phyloP scores from a whole-genome alignment of 1,140 invertebrate genomes.

The Polypedilum vanderplanki region DNA sequence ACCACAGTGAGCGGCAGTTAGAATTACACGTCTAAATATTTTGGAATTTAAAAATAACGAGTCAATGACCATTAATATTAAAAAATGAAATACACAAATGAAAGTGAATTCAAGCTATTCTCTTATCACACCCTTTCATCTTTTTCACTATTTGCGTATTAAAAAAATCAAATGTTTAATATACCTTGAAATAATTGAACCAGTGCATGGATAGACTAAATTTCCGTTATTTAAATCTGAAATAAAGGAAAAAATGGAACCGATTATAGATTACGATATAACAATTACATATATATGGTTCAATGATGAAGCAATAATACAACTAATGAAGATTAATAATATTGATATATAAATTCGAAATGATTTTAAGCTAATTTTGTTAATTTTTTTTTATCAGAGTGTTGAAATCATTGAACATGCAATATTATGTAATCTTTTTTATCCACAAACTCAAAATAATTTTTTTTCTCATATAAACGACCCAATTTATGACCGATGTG shows the following conservation, averaged over 20 bases:
- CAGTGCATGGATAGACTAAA: conserved; percentile 59
- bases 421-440: background rate
- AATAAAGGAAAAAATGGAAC: conserved; percentile 32
- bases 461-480: background rate
- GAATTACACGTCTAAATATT: conserved; percentile 44
- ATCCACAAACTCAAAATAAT: too few species aligned
- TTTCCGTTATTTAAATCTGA: conserved; percentile 53
- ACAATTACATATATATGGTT: conserved; percentile 25
- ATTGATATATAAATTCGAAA: too few species aligned
- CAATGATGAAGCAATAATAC: background rate
- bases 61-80: too few species aligned
- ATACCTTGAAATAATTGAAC: conserved; percentile 55
- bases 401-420: background rate
- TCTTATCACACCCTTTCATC: background rate
- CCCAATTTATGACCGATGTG: background rate
- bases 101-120: background rate
- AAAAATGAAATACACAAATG: background rate
- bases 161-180: conserved; percentile 31
- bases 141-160: background rate
- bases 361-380: background rate
- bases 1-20: conserved; percentile 66
- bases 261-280: too few species aligned
- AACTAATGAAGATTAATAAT: background rate
- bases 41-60: background rate
- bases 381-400: conserved; percentile 17